phyloP scores from a whole-genome alignment of 2,888 invertebrate species.

The Tenodera sinensis region DNA sequence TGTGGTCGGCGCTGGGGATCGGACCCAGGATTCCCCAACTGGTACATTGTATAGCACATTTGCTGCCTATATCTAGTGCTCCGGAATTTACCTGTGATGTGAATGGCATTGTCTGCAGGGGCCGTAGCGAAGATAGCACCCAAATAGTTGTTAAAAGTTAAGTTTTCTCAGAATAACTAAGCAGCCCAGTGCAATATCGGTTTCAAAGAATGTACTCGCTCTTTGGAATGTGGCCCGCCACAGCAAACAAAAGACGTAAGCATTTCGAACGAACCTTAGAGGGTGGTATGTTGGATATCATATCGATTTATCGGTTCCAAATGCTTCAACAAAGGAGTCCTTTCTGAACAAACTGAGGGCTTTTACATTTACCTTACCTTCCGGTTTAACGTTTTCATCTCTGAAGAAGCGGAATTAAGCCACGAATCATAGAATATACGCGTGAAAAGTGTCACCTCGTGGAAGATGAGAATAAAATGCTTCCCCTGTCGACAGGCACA shows the following conservation, averaged over 20 bases:
- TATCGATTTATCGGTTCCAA: background rate
- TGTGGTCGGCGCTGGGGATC: too few species aligned
- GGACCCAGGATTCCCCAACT: too few species aligned
- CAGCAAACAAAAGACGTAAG: background rate
- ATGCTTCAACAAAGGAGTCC: background rate
- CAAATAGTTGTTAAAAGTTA: background rate
- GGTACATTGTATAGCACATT: too few species aligned
- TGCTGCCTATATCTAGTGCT: too few species aligned
- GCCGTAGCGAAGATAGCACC: too few species aligned
- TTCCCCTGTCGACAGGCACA: too few species aligned
- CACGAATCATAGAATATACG: background rate
- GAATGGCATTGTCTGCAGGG: too few species aligned
- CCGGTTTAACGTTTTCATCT: background rate
- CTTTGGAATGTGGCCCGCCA: background rate
- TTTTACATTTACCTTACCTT: background rate
- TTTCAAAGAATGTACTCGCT: background rate
- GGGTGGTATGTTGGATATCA: background rate
- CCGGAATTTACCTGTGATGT: too few species aligned
- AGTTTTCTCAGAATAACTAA: background rate
- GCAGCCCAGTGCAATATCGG: background rate
- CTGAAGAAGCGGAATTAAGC: background rate
- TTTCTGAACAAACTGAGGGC: background rate
- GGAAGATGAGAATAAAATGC: too few species aligned
- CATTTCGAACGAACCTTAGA: background rate
- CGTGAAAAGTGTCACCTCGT: background rate